Evolutionary conservation across 2,888 invertebrate genomes (phyloP).

Genomic region (Parelbella ahira): DNA sequence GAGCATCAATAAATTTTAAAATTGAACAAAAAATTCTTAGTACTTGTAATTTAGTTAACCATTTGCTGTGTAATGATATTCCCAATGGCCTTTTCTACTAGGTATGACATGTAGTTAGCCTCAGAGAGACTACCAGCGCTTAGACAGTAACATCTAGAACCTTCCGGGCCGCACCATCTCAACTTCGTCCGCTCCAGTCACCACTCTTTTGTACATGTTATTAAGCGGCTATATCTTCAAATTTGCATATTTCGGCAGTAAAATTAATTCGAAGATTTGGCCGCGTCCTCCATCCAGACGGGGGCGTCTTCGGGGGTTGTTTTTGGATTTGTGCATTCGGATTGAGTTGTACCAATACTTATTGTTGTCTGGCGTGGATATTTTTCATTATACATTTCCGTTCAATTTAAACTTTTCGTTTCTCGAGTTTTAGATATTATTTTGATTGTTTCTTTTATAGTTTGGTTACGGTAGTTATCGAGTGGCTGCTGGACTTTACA

Average conservation of each 20-base stretch:
- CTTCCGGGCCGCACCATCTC: conserved; percentile 38
- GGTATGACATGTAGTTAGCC: too few relatives aligned
- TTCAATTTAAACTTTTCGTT: too few relatives aligned
- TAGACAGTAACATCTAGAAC: neutral
- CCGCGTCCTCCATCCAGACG: conserved; percentile 67
- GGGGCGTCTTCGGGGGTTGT: conserved; percentile 43
- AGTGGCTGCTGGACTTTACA: too few relatives aligned
- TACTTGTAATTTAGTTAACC: too few relatives aligned
- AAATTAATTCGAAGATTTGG: conserved; percentile 82
- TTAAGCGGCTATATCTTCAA: conserved; percentile 76
- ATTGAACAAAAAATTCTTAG: too few relatives aligned
- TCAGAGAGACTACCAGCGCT: neutral
- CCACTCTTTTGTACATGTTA: conserved; percentile 82
- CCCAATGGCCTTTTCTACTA: too few relatives aligned
- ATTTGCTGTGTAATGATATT: too few relatives aligned
- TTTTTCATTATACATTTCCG: too few relatives aligned
- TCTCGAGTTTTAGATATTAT: too few relatives aligned
- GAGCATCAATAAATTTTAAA: too few relatives aligned
- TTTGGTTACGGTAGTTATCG: too few relatives aligned
- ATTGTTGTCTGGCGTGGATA: conserved; percentile 36
- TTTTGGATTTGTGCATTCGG: conserved; percentile 73
- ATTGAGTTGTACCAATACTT: conserved; percentile 56
- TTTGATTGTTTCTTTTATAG: too few relatives aligned
- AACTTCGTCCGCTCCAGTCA: conserved; percentile 60
- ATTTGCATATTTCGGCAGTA: conserved; percentile 81